These are phyloP conservation scores for Otolemur crassicaudatus DNA, from an alignment of 2,797 vertebrate genomes.

Conservation along the genomic window DNA sequence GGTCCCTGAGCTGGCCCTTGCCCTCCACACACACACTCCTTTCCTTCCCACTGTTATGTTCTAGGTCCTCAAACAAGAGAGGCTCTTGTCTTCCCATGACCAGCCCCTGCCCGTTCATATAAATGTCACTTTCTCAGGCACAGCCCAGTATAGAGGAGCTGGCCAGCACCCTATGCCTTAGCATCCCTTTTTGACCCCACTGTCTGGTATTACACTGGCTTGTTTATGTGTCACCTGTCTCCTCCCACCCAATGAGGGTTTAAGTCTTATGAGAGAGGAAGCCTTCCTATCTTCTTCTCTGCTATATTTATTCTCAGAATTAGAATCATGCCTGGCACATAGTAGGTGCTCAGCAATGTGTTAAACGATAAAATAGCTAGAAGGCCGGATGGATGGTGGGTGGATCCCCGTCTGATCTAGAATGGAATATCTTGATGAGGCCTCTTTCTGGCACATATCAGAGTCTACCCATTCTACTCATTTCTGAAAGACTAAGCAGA, in stretches of 20 bases:
- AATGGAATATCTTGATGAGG: background rate
- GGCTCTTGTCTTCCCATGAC: background rate
- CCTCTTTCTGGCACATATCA: background rate
- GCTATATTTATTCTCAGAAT: background rate
- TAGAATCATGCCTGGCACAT: background rate
- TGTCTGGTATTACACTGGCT: background rate
- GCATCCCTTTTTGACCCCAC: background rate
- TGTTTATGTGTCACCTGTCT: background rate
- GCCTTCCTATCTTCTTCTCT: background rate
- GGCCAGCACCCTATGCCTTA: background rate
- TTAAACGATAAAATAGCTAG: background rate
- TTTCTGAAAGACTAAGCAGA: background rate
- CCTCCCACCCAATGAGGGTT: background rate
- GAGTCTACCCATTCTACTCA: background rate
- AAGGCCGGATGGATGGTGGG: background rate
- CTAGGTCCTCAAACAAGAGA: background rate
- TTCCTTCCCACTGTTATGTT: background rate
- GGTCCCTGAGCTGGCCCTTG: background rate
- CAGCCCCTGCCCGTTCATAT: background rate
- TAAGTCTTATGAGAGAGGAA: background rate
- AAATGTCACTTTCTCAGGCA: background rate
- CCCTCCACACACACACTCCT: fast-evolving
- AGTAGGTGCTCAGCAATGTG: background rate
- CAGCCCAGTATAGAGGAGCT: background rate
- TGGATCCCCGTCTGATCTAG: background rate